phyloP scores from a whole-genome alignment of 2,888 invertebrate species.

The Drosophila kambysellisi region DNA sequence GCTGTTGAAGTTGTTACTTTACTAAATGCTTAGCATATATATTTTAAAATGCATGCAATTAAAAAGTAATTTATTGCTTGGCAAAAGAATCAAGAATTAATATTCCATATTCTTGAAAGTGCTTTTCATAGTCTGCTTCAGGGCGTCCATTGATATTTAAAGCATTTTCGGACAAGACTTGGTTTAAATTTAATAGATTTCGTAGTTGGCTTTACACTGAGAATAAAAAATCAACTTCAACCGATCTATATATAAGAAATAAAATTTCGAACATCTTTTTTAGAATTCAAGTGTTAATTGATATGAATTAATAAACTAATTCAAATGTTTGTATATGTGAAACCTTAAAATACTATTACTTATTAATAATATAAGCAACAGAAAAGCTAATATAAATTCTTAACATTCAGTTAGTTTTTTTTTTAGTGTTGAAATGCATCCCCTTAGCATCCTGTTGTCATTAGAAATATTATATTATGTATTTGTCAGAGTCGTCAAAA shows the following conservation, averaged over 20 bases:
- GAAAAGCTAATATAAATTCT: too few relatives aligned
- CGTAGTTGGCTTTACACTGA: background rate
- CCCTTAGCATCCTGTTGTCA: background rate
- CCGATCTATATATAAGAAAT: background rate
- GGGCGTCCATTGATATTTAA: background rate
- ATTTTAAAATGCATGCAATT: slow-evolving; percentile 2
- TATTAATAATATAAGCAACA: too few relatives aligned
- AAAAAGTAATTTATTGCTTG: background rate
- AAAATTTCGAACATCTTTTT: background rate
- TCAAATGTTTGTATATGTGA: too few relatives aligned
- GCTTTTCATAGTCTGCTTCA: slow-evolving; percentile 19
- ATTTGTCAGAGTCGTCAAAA: slow-evolving; percentile 44
- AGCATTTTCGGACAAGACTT: background rate
- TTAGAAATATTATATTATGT: slow-evolving; percentile 47
- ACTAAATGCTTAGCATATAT: slow-evolving; percentile 1
- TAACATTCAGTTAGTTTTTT: background rate
- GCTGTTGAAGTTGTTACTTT: slow-evolving; percentile 10
- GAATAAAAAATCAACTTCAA: background rate
- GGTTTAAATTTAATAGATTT: background rate
- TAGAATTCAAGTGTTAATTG: background rate
- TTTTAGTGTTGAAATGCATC: background rate
- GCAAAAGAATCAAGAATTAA: background rate
- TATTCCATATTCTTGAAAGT: background rate
- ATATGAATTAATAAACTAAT: background rate
- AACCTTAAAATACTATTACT: too few relatives aligned